Evolutionary conservation across 2,113 vertebrate species (phyloP).

Genomic region (Suncus etruscus): DNA sequence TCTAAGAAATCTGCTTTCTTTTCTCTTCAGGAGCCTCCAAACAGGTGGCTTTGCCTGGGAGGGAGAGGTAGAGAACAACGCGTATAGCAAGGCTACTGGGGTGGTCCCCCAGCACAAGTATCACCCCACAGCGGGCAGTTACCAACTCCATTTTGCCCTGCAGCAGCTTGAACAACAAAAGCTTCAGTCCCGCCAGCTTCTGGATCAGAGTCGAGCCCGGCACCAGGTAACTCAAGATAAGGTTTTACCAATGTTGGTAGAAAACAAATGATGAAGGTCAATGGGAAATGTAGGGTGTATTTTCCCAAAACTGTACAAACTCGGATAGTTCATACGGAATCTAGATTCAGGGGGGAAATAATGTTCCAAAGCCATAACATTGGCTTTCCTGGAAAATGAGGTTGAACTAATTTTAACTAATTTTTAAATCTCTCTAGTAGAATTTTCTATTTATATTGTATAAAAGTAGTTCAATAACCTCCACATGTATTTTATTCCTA

Average conservation of each 20-base stretch:
- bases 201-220: constrained; percentile 90
- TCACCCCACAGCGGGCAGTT: constrained; percentile 86
- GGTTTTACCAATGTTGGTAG: background rate
- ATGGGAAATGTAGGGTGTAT: background rate
- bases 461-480: background rate
- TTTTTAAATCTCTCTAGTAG: background rate
- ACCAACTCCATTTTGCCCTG: constrained; percentile 93
- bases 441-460: background rate
- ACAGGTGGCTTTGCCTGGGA: constrained; percentile 84
- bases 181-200: constrained; percentile 89
- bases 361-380: background rate
- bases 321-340: background rate
- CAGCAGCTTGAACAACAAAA: constrained; percentile 95
- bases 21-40: constrained; percentile 84
- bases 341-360: background rate
- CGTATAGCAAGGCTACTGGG: constrained; percentile 82
- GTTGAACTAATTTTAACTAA: background rate
- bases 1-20: constrained; percentile 63
- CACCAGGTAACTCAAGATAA: constrained; percentile 90
- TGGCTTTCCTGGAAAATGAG: background rate
- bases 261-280: background rate
- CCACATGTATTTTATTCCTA: background rate
- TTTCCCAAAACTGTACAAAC: background rate
- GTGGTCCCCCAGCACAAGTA: constrained; percentile 83
- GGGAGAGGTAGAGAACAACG: constrained; percentile 84